These are phyloP conservation scores for Petrophora chlorosata DNA, from an alignment of 2,888 invertebrate species.

Conservation along the genomic window DNA sequence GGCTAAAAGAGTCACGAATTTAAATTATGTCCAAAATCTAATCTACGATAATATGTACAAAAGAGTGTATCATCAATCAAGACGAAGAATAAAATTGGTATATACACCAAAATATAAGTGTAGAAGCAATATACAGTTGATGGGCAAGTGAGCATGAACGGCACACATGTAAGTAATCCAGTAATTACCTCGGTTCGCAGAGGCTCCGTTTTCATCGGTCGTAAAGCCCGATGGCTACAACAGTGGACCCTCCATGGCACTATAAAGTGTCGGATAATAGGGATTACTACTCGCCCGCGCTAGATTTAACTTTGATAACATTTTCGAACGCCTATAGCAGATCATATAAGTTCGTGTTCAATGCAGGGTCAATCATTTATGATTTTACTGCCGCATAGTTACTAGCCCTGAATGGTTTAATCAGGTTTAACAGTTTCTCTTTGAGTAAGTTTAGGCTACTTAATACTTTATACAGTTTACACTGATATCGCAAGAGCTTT, in stretches of 20 bases:
- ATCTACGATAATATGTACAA: no score
- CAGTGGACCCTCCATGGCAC: slow-evolving; percentile 67
- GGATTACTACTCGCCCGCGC: slow-evolving; percentile 68
- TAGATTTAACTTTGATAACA: slow-evolving; percentile 63
- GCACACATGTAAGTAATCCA: slow-evolving; percentile 69
- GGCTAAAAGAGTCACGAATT: no score
- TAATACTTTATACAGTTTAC: no score
- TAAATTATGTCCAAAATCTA: no score
- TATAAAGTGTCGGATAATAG: slow-evolving; percentile 76
- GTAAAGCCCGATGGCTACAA: slow-evolving; percentile 73
- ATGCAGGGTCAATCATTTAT: neutral
- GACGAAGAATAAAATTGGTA: no score
- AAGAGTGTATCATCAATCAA: no score
- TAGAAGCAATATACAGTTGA: neutral
- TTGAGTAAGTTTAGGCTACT: no score
- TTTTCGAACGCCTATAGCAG: slow-evolving; percentile 44
- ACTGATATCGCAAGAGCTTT: no score
- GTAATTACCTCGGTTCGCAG: slow-evolving; percentile 71
- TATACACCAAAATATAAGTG: no score
- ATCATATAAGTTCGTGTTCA: slow-evolving; percentile 10
- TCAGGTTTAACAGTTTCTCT: no score
- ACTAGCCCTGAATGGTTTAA: no score
- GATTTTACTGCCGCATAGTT: slow-evolving; percentile 1
- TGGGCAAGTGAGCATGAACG: slow-evolving; percentile 35
- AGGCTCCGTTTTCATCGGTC: slow-evolving; percentile 75